Evolutionary conservation across 2,797 vertebrate genomes (phyloP).

Genomic region (Potorous gilbertii): DNA sequence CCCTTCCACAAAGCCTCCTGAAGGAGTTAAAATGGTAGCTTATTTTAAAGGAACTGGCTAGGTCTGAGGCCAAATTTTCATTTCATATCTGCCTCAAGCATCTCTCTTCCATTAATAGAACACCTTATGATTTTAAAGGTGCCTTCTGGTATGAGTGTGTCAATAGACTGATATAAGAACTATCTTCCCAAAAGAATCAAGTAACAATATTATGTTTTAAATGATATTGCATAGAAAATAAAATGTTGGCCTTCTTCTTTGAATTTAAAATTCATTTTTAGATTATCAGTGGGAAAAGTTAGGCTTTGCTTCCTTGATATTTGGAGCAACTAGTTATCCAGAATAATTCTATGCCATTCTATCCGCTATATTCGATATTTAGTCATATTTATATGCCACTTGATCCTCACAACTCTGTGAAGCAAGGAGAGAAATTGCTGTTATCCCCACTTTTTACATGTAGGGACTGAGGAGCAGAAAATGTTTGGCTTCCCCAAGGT

Average conservation of each 20-base stretch:
- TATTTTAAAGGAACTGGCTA: conserved; percentile 13
- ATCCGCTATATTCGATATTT: neutral
- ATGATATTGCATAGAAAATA: neutral
- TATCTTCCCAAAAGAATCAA: conserved; percentile 18
- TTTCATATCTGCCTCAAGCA: neutral
- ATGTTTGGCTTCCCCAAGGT: neutral
- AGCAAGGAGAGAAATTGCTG: neutral
- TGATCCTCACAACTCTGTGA: conserved; percentile 16
- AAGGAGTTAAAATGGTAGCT: neutral
- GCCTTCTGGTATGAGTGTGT: neutral
- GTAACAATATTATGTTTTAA: conserved; percentile 5
- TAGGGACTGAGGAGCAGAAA: conserved; percentile 23
- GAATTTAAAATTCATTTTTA: conserved; percentile 19
- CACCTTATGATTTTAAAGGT: neutral
- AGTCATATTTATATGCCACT: neutral
- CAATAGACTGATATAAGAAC: neutral
- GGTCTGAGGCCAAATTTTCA: conserved; percentile 23
- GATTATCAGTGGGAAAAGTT: neutral
- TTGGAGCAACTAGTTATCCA: neutral
- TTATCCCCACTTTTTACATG: conserved; percentile 27
- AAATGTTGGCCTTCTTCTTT: neutral
- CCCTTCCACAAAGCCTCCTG: neutral
- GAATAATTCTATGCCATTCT: conserved; percentile 16
- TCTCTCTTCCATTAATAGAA: conserved; percentile 19
- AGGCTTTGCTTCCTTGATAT: neutral